Evolutionary conservation across 2,888 invertebrate genomes (phyloP), one percentile per base, ranked within the genome.

Genomic region (Acanthosepion pharaonis): DNA sequence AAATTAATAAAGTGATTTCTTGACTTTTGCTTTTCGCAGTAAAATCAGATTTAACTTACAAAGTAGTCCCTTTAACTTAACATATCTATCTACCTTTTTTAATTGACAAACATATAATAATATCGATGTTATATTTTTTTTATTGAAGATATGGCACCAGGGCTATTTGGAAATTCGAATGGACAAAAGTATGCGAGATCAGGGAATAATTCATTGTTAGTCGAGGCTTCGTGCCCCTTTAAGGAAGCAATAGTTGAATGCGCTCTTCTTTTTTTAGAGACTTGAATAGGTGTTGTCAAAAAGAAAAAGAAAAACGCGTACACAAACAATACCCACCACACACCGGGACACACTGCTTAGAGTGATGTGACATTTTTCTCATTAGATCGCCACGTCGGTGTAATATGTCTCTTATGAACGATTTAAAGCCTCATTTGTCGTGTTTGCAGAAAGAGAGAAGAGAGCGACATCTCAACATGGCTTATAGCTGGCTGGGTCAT

Each of bases 201-300:
- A 78, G 15, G n/a, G n/a, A 78, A 33, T 15, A 78, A n/a, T 78
- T 78, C n/a, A 78, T 78, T 78, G 78, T 78, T 78, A 78, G 78
- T 11, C n/a, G 78, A 78, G 78, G 78, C n/a, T 78, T 78, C 33
- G 78, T 78, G 78, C n/a, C 78, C 78, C 78, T 78, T 78, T 78
- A 78, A 78, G 78, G 78, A 78, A 78, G 78, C 78, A 78, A 78
- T 78, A 78, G 78, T 78, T 33, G 78, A n/a, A 78, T 78, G n/a
- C 33, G n/a, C 64, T 25, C 64, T 64, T 64, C n/a, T 78, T 78
- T 78, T 28, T n/a, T n/a, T n/a, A 33, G 78, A 78, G n/a, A 78
- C 78, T 33, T 78, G 78, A 78, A 78, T 78, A 78, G 78, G 78
- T 78, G 78, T 78, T 78, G 78, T 78, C 78, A 78, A 78, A 78